phyloP scores from a whole-genome alignment of 2,797 vertebrate genomes.

The Petrocephalus schoutedeni region DNA sequence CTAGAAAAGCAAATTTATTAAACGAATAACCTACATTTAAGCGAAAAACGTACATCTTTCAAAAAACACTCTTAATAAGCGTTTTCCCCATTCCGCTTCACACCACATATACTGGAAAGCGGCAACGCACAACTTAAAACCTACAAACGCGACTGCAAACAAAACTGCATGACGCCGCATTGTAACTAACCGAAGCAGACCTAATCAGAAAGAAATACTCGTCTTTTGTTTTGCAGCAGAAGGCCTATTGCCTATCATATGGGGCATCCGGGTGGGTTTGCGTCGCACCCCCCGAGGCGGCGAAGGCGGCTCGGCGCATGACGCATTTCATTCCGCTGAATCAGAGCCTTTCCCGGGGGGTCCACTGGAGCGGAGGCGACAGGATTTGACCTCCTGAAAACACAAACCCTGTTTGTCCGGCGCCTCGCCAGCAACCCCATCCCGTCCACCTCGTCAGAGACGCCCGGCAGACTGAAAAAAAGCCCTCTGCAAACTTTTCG shows the following conservation, averaged over 20 bases:
- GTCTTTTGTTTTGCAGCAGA: constrained; percentile 49
- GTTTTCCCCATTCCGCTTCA: not conserved
- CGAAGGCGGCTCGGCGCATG: constrained; percentile 19
- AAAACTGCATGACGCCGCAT: not conserved
- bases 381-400: constrained; percentile 18
- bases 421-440: not conserved
- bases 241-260: constrained; percentile 61
- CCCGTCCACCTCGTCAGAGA: not conserved
- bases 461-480: not conserved
- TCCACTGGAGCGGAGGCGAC: not conserved
- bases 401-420: constrained; percentile 11
- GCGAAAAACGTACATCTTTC: not conserved
- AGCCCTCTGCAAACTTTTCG: not conserved
- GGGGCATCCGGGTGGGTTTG: constrained; percentile 43
- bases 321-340: constrained; percentile 29
- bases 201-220: constrained; percentile 22
- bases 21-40: not conserved
- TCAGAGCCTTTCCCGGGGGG: constrained; percentile 30
- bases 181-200: not conserved
- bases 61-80: not conserved
- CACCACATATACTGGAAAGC: not conserved
- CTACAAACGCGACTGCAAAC: not conserved
- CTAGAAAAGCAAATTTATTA: not conserved
- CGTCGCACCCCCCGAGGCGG: constrained; percentile 38
- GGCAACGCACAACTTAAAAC: not conserved